Base-by-base conservation (phyloP, 2,113 vertebrate species). In the Uropsilus gracilis region DNA sequence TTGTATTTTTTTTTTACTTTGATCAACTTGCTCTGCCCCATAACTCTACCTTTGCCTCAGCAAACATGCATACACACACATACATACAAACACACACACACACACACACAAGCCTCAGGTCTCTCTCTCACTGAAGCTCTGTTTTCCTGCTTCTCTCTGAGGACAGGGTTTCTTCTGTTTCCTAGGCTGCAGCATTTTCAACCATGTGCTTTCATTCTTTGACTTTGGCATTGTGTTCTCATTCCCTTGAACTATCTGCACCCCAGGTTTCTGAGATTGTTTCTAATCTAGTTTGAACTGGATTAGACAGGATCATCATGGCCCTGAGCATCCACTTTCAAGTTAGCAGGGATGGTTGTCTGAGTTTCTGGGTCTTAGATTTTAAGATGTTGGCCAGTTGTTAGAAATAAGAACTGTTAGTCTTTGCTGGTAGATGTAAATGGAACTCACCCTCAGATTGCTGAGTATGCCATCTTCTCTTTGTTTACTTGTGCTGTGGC, bases 11-110 rank as follows among this genome's bases (percentile, higher is more conserved):
- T n/a, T 32, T 81, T 69, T 34, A 2, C 32, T 24, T 64, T 20
- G 12, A 18, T 4, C 6, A 6, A 6, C 32, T 37, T 5, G 0
- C 28, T 1, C 9, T 4, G 9, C 8, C 20, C 10, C 4, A 28
- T 24, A 9, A 9, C 3, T n/a, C 55, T 0, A 1, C 46, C 57
- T 57, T 68, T 11, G 3, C 55, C 30, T 75, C 20, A 44, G 24
- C 14, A 17, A n/a, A n/a, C n/a, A n/a, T n/a, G n/a, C 10, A 2
- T 5, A 34, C 20, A 14, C 48, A 50, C 48, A 50, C 3, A 14
- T 50, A 14, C 6, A 14, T 14, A 14, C 48, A 50, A 10, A 50
- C 48, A 50, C 48, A 13, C 48, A 50, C 48, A 50, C 48, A 50
- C 48, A 50, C 48, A 50, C 48, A 50, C 48, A 13, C 48, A 50